Percentiles rank a stretch among this genome's conserved stretches.
Conservation (phyloP, 2,888 invertebrate genomes). For the Tenthredo scrophulariae region DNA sequence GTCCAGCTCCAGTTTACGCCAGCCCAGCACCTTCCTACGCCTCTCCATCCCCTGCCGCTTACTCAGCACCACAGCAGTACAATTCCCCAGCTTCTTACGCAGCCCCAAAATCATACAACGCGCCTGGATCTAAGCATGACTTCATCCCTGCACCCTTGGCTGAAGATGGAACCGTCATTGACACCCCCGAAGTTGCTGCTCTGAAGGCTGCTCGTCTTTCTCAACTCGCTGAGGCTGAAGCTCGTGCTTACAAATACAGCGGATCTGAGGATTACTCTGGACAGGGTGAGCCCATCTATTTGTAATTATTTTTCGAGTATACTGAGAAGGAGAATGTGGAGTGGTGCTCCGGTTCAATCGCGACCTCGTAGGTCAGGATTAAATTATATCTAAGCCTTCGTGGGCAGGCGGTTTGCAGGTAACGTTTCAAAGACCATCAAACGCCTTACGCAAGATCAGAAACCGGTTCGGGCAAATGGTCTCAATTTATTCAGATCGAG, state of each 20-base stretch:
- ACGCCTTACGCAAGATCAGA: conserved; percentile 26
- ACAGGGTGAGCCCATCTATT: conserved; percentile 58
- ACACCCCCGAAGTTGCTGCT: conserved; percentile 76
- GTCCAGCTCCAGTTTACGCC: conserved; percentile 56
- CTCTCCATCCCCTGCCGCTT: conserved; percentile 53
- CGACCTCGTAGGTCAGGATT: conserved; percentile 53
- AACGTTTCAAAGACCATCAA: conserved; percentile 46
- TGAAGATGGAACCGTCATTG: conserved; percentile 75
- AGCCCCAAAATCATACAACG: conserved; percentile 57
- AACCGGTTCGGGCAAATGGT: conserved; percentile 49
- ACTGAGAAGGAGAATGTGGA: background rate
- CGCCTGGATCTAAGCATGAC: conserved; percentile 62
- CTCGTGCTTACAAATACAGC: conserved; percentile 73
- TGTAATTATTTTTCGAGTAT: background rate
- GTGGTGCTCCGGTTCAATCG: conserved; percentile 4
- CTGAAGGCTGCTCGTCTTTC: conserved; percentile 74
- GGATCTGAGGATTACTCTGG: conserved; percentile 66
- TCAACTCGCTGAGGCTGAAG: conserved; percentile 76
- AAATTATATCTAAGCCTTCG: conserved; percentile 23
- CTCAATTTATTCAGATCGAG: conserved; percentile 16
- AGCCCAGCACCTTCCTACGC: conserved; percentile 33
- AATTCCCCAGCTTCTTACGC: conserved; percentile 59
- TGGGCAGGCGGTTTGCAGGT: conserved; percentile 24
- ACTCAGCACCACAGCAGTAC: conserved; percentile 57
- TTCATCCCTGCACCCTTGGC: conserved; percentile 76